Conservation (phyloP, 2,797 vertebrate species). For the Crocodylus rhombifer region DNA sequence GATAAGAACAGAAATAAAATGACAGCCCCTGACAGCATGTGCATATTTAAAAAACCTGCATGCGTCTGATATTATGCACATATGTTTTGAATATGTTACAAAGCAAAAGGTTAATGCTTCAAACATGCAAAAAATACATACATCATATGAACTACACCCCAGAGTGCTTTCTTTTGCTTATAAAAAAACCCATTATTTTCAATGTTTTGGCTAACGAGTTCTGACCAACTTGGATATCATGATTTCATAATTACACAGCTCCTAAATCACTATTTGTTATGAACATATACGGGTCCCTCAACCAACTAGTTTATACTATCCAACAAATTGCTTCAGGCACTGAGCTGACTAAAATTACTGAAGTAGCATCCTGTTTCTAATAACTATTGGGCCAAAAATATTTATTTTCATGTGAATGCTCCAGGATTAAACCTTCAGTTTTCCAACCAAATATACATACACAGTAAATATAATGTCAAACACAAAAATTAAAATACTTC, state of each 20-base stretch:
- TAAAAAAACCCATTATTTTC: conserved; percentile 71
- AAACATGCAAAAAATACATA: conserved; percentile 70
- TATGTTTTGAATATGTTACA: conserved; percentile 36
- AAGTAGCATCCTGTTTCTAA: conserved; percentile 61
- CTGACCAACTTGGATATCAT: conserved; percentile 57
- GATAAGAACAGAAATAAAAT: conserved; percentile 1
- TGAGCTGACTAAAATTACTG: conserved; percentile 61
- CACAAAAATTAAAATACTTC: conserved; percentile 72
- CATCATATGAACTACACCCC: conserved; percentile 63
- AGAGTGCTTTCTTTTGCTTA: conserved; percentile 68
- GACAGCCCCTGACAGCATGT: not conserved
- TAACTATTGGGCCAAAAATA: conserved; percentile 61
- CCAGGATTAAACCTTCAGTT: conserved; percentile 55
- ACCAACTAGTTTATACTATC: conserved; percentile 25
- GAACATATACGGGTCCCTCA: conserved; percentile 23
- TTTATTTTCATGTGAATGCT: conserved; percentile 65
- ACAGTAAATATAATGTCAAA: conserved; percentile 68
- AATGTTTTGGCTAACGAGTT: conserved; percentile 61
- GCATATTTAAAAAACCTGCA: not conserved
- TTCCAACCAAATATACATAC: conserved; percentile 55
- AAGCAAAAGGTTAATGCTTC: conserved; percentile 64
- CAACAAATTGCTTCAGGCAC: conserved; percentile 53
- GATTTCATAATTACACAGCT: conserved; percentile 62
- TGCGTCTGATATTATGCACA: not conserved
- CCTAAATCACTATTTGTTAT: conserved; percentile 46